Conservation (phyloP, 2,797 vertebrate species). For the Loriculus beryllinus region DNA sequence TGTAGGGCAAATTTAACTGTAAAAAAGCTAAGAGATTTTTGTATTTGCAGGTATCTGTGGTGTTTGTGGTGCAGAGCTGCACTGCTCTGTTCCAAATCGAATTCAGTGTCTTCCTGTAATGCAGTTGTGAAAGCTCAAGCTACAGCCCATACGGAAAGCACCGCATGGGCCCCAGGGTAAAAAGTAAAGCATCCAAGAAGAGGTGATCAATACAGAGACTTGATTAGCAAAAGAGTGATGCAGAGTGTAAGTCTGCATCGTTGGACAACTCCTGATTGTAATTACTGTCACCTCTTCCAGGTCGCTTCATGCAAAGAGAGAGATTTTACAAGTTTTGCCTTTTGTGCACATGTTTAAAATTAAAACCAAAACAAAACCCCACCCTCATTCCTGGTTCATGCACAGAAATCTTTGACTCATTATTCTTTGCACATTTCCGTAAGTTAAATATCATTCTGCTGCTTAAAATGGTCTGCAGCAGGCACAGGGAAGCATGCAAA, state of each 20-base stretch:
- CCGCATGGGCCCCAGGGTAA: not conserved
- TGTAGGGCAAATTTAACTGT: conserved; percentile 12
- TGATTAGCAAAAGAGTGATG: conserved; percentile 19
- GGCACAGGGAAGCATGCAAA: not conserved
- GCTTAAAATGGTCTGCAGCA: not conserved
- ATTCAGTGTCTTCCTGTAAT: not conserved
- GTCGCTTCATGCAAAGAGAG: not conserved
- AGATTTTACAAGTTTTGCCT: not conserved
- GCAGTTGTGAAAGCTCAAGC: not conserved
- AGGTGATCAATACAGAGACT: conserved; percentile 40
- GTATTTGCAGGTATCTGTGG: not conserved
- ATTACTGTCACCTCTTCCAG: conserved; percentile 12
- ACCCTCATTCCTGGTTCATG: not conserved
- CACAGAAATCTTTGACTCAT: not conserved
- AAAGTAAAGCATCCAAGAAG: conserved; percentile 8
- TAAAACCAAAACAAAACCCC: not conserved
- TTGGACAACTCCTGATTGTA: not conserved
- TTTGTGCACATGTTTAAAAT: not conserved
- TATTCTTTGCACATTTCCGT: not conserved
- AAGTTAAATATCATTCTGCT: not conserved
- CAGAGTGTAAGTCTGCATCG: not conserved
- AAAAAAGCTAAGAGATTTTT: not conserved
- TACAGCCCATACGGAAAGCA: not conserved
- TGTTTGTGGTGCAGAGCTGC: not conserved
- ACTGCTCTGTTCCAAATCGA: not conserved